Evolutionary conservation across 2,113 vertebrate genomes (phyloP).

Genomic region (Brachypteracias leptosomus): DNA sequence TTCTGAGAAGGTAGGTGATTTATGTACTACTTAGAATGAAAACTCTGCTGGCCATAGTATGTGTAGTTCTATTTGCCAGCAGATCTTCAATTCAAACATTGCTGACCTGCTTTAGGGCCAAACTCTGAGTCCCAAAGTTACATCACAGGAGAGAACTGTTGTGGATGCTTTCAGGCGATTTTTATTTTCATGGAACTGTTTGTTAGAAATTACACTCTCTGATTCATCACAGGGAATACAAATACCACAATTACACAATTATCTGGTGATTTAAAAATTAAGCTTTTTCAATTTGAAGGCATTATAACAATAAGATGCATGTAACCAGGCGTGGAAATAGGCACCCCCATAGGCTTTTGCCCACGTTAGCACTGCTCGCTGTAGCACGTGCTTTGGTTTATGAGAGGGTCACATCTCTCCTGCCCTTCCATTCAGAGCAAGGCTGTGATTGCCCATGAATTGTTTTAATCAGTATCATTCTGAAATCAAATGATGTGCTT

Average conservation of each 20-base stretch:
- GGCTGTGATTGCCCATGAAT: neutral
- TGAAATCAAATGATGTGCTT: neutral
- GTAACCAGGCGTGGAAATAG: neutral
- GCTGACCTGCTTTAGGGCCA: neutral
- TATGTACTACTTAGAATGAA: neutral
- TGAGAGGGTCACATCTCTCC: neutral
- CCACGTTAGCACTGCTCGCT: rapidly evolving
- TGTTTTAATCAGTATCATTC: neutral
- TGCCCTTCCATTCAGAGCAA: neutral
- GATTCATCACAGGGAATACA: neutral
- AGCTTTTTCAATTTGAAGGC: neutral
- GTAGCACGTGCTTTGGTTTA: neutral
- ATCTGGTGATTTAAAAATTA: neutral
- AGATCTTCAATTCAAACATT: neutral
- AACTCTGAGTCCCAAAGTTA: neutral
- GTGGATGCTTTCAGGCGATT: neutral
- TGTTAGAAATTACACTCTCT: neutral
- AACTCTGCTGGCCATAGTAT: neutral
- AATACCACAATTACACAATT: neutral
- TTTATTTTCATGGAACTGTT: neutral
- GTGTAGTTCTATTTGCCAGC: neutral
- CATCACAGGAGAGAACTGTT: neutral
- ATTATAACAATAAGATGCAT: neutral
- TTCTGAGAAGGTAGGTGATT: neutral
- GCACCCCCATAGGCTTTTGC: neutral